Evolutionary conservation across 1,140 invertebrate species (phyloP).

Genomic region (Gonatopus flavifemur): DNA sequence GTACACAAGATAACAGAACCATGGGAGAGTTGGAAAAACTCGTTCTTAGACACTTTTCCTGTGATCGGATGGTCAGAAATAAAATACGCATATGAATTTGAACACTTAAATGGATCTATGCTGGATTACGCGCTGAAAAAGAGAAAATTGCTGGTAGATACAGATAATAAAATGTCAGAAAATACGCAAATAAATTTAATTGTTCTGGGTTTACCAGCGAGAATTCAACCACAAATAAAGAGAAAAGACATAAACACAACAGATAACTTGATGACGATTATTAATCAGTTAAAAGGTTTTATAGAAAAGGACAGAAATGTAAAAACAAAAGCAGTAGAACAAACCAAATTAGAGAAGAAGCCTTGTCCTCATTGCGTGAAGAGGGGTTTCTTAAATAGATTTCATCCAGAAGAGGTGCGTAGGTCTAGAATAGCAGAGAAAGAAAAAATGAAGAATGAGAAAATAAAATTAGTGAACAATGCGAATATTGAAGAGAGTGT

Average conservation of each 20-base stretch:
- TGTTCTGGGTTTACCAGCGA: not conserved
- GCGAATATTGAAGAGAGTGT: too few species aligned
- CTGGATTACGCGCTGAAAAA: slow-evolving; percentile 12
- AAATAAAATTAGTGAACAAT: too few species aligned
- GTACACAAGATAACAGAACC: slow-evolving; percentile 5
- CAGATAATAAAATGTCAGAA: slow-evolving; percentile 2
- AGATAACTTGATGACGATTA: too few species aligned
- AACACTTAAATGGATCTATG: slow-evolving; percentile 5
- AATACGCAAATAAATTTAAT: slow-evolving; percentile 9
- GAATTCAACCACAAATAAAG: not conserved
- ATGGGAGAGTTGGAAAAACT: slow-evolving; percentile 17
- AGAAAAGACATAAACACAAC: slow-evolving; percentile 1
- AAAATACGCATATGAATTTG: slow-evolving; percentile 14
- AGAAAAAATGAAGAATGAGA: slow-evolving; percentile 7
- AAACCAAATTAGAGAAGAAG: too few species aligned
- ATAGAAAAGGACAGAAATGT: too few species aligned
- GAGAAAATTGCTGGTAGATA: slow-evolving; percentile 8
- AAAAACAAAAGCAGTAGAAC: too few species aligned
- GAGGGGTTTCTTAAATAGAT: too few species aligned
- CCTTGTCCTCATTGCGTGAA: too few species aligned
- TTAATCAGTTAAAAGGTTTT: too few species aligned
- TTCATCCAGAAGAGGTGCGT: too few species aligned
- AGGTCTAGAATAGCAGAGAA: not conserved
- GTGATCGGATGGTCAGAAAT: slow-evolving; percentile 11
- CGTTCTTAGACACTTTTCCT: slow-evolving; percentile 14